Conservation (phyloP, 1,140 invertebrate species). For the Solen grandis region DNA sequence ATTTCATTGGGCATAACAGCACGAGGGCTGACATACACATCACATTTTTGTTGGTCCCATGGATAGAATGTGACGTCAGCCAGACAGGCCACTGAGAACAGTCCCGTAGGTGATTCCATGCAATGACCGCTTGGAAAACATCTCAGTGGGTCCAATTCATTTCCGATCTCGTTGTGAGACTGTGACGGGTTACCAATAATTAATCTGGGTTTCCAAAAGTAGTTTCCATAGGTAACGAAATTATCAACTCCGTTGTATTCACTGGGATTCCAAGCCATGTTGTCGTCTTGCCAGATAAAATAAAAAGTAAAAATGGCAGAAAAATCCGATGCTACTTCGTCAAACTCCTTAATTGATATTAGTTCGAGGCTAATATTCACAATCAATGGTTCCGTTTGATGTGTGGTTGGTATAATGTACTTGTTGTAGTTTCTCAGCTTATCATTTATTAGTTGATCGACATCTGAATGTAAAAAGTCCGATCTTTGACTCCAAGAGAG, state of each 20-base stretch:
- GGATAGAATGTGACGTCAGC: too few relatives aligned
- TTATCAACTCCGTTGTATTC: conserved; percentile 2
- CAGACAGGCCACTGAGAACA: background rate
- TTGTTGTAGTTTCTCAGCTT: too few relatives aligned
- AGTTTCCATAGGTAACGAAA: background rate
- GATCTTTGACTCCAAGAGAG: too few relatives aligned
- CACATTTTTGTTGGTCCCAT: background rate
- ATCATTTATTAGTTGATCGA: too few relatives aligned
- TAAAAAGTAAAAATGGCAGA: background rate
- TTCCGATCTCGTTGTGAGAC: background rate
- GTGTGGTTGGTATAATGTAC: too few relatives aligned
- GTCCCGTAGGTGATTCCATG: background rate
- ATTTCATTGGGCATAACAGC: background rate
- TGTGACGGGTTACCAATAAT: background rate
- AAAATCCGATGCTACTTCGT: conserved; percentile 11
- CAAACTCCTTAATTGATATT: conserved; percentile 12
- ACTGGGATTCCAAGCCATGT: background rate
- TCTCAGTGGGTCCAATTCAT: background rate
- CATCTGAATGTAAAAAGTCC: too few relatives aligned
- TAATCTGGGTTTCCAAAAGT: conserved; percentile 17
- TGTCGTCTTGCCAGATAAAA: background rate
- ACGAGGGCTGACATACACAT: conserved; percentile 7
- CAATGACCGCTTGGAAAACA: background rate
- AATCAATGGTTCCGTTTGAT: too few relatives aligned
- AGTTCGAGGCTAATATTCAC: conserved; percentile 24